A percentile compares a stretch with the other conserved stretches of the same genome.
Evolutionary conservation across 2,888 invertebrate genomes (phyloP).

Genomic region (Anagyrus pseudococci): DNA sequence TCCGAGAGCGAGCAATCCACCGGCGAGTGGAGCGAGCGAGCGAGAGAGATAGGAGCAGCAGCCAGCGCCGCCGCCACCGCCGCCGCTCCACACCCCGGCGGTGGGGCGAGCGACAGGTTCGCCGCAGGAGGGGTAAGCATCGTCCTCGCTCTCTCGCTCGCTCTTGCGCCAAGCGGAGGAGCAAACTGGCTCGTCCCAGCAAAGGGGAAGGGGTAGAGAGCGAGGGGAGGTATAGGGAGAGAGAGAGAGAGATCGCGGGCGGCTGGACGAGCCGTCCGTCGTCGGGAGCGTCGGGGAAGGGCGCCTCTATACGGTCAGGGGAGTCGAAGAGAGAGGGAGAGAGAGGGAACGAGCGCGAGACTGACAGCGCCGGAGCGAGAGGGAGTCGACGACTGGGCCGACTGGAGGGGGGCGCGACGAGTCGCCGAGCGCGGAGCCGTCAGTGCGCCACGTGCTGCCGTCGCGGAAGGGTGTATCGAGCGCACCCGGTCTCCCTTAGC

Average conservation of each 20-base stretch:
- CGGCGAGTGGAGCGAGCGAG: slow-evolving; percentile 44
- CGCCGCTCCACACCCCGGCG: no score
- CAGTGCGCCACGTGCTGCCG: slow-evolving; percentile 63
- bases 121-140: slow-evolving; percentile 5
- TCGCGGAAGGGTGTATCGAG: slow-evolving; percentile 54
- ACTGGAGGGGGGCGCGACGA: slow-evolving; percentile 49
- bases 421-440: slow-evolving; percentile 57
- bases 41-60: slow-evolving; percentile 45
- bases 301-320: no score
- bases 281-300: slow-evolving; percentile 30
- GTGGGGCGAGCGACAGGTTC: neutral
- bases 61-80: no score
- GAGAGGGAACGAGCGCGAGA: no score
- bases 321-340: neutral
- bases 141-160: neutral
- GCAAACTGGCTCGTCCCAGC: no score
- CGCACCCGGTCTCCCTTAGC: no score
- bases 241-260: slow-evolving; percentile 25
- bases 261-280: slow-evolving; percentile 21
- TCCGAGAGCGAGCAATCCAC: slow-evolving; percentile 23
- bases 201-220: neutral
- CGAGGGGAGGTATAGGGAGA: neutral
- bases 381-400: slow-evolving; percentile 8
- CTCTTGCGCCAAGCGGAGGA: no score
- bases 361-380: slow-evolving; percentile 7